Base-by-base conservation (phyloP, 2,888 invertebrate genomes). In the Teinopalpus imperialis region DNA sequence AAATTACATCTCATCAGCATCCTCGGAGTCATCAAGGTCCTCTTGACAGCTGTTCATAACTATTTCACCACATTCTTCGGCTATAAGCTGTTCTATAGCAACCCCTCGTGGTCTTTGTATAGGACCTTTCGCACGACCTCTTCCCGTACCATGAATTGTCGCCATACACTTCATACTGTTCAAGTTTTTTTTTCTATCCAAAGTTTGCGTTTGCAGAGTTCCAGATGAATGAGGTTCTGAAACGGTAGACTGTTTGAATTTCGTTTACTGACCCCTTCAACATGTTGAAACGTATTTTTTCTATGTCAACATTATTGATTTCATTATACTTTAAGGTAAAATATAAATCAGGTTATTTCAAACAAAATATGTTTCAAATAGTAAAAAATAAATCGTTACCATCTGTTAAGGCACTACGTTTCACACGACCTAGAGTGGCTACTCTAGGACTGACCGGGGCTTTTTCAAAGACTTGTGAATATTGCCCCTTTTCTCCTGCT, bases 21-120 rank as follows among this genome's bases (percentile, higher is more conserved):
- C 92, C 48, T 92, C 92, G 0, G 89, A 89, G 56, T 92, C 92
- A 14, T 91, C 91, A 0, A 90, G 65, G 29, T 92, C 92, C 16
- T 92, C 91, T 44, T 90, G 80, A 54, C 89, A 79, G 27, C 85
- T 74, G 30, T 76, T 77, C 49, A 87, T 66, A 10, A 83, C 69
- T 10, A 82, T 57, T 35, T 86, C 83, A 0, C 87, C 87, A 34
- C 87, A 88, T 51, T 87, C 83, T 34, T 86, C 86, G 32, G 87
- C 86, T 13, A 90, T 86, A 6, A 89, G 66, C 55, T 87, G 78
- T 51, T 87, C 82, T 59, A 90, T 77, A 52, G 79, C 72, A 1
- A 79, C 68, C 3, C 81, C 85, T 40, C 87, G 63, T 0, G 85
- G 86, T 51, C 81, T 67, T 48, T 85, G 86, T 1, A 86, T 66